Conservation (phyloP, 2,797 vertebrate genomes). For the Enteromius trimaculatus region DNA sequence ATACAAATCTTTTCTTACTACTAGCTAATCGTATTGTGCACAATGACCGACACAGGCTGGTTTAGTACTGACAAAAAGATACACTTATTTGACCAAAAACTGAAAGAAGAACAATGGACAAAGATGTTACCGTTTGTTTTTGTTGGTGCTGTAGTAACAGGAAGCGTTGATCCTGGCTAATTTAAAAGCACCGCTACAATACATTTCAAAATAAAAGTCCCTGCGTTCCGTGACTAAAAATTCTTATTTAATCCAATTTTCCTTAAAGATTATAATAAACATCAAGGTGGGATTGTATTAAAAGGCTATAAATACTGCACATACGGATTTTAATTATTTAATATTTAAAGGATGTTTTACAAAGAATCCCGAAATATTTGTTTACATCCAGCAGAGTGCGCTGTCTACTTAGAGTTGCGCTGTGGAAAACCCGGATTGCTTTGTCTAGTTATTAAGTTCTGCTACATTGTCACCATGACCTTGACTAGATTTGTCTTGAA, state of each 20-base stretch:
- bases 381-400: not conserved
- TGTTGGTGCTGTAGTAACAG: slow-evolving; percentile 19
- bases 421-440: not conserved
- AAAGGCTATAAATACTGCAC: not conserved
- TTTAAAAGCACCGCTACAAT: slow-evolving; percentile 50
- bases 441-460: not conserved
- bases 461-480: not conserved
- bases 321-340: not conserved
- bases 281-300: not conserved
- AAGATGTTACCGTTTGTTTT: slow-evolving; percentile 22
- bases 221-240: not conserved
- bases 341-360: not conserved
- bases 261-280: not conserved
- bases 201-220: slow-evolving; percentile 45
- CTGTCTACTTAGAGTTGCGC: not conserved
- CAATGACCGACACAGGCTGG: not conserved
- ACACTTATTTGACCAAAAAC: not conserved
- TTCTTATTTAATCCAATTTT: too few species aligned
- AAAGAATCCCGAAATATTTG: not conserved
- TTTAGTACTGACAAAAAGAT: not conserved
- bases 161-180: not conserved
- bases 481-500: not conserved
- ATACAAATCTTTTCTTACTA: not conserved
- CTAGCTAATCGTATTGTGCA: not conserved
- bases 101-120: not conserved